Evolutionary conservation across 2,113 vertebrate species (phyloP).

Genomic region (Chamaea fasciata): DNA sequence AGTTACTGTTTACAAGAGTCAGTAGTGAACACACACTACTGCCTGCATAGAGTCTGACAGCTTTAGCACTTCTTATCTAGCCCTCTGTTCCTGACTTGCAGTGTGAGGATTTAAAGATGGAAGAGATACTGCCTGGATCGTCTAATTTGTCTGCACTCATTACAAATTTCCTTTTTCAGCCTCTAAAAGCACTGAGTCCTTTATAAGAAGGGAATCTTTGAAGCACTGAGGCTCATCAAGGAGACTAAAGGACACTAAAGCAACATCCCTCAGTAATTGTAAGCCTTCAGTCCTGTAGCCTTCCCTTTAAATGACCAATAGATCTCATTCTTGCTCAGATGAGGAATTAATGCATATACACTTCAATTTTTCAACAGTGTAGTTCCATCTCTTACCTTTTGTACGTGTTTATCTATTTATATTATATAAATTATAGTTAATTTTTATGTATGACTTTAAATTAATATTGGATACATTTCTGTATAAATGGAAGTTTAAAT

Average conservation of each 20-base stretch:
- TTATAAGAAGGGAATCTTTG: background rate
- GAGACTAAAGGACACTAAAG: background rate
- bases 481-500: background rate
- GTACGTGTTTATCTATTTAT: background rate
- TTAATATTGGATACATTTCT: background rate
- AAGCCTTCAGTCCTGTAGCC: background rate
- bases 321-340: background rate
- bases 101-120: background rate
- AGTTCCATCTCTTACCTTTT: background rate
- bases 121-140: background rate
- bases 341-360: background rate
- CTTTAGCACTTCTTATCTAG: constrained; percentile 13
- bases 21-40: background rate
- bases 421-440: background rate
- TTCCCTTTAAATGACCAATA: background rate
- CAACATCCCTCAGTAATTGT: background rate
- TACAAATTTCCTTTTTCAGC: constrained; percentile 8
- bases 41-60: background rate
- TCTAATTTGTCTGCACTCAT: constrained; percentile 22
- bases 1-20: background rate
- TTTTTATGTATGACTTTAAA: background rate
- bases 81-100: background rate
- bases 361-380: background rate
- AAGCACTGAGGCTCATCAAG: background rate
- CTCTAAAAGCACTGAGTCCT: background rate